Base-by-base conservation (phyloP, 2,797 vertebrate genomes). In the Alectoris magna region DNA sequence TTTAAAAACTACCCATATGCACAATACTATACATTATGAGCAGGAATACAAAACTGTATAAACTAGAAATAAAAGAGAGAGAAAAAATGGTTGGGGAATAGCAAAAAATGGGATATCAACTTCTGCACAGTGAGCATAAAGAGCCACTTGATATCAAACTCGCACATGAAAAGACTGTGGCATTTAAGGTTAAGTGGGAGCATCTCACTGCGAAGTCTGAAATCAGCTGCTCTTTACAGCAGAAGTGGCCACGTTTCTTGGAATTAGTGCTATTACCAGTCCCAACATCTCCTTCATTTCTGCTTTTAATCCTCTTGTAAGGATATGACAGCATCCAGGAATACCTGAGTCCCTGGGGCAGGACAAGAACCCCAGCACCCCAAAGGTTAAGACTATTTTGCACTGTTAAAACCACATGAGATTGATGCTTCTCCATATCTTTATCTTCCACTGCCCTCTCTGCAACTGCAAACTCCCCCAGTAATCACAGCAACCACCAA, bases 271-370 rank as follows among this genome's bases (percentile, higher is more conserved):
- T 49, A 75, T n/a, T 78, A 56, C 9, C 5, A 10, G 41, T n/a
- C 69, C 41, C 66, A 89, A 44, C 10, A 83, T 7, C 38, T 64
- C 58, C 27, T 29, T 72, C 2, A 11, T 70, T 91, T 85, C 63
- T 84, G 56, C 84, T 81, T 94, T 90, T 88, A 92, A 75, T 86
- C 38, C 26, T 82, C 68, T 91, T 91, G 48, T 36, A 88, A 83
- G 31, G n/a, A 73, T 67, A 41, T 67, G 64, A 78, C 70, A 6
- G 26, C 44, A 84, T 22, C 19, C 58, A 89, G 55, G 14, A 71
- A 66, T 13, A 83, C 13, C 58, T 59, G 39, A 22, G 55, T 93
- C 62, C 70, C 51, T 31, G 16, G 14, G 26, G 48, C 68, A 76
- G 44, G n/a, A 82, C 5, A 38, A 84, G 17, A 14, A 93, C 48